These are phyloP conservation scores for Bicyclus anynana DNA, from an alignment of 1,140 invertebrate genomes.

Conservation along the genomic window DNA sequence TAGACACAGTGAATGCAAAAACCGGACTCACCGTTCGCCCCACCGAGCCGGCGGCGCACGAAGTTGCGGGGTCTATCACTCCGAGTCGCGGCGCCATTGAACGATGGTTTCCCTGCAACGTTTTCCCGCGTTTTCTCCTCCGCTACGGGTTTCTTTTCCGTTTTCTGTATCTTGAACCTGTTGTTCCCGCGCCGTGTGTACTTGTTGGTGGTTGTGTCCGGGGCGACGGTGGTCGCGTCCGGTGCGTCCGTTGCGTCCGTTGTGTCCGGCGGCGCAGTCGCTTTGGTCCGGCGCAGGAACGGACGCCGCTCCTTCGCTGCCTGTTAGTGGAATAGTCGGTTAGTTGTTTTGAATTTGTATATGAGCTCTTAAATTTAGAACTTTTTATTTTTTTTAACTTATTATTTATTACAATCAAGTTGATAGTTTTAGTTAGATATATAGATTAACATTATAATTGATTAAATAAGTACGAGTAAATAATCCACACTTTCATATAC, in stretches of 20 bases:
- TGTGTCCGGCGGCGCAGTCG: slow-evolving; percentile 45
- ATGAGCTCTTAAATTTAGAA: background rate
- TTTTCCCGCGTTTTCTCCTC: slow-evolving; percentile 39
- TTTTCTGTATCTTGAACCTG: slow-evolving; percentile 61
- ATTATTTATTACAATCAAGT: too few species aligned
- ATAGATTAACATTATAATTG: too few species aligned
- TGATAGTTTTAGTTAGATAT: too few species aligned
- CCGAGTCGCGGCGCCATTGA: slow-evolving; percentile 38
- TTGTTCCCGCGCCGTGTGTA: slow-evolving; percentile 48
- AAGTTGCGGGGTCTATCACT: slow-evolving; percentile 58
- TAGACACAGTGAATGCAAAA: slow-evolving; percentile 31
- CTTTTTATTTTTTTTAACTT: too few species aligned
- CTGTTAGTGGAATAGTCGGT: slow-evolving; percentile 53
- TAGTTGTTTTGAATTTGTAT: slow-evolving; percentile 25
- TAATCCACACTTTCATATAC: too few species aligned
- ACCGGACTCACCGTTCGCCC: slow-evolving; percentile 68
- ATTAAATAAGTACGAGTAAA: too few species aligned
- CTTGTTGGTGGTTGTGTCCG: slow-evolving; percentile 50
- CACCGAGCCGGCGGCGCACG: slow-evolving; percentile 49
- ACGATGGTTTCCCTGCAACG: slow-evolving; percentile 40
- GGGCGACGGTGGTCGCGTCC: slow-evolving; percentile 29
- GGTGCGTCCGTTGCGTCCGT: too few species aligned
- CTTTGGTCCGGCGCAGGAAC: slow-evolving; percentile 60
- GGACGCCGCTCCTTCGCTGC: slow-evolving; percentile 39
- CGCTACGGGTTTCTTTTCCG: too few species aligned